Evolutionary conservation across 2,888 invertebrate genomes (phyloP).

Genomic region (Temnothorax ravouxi): DNA sequence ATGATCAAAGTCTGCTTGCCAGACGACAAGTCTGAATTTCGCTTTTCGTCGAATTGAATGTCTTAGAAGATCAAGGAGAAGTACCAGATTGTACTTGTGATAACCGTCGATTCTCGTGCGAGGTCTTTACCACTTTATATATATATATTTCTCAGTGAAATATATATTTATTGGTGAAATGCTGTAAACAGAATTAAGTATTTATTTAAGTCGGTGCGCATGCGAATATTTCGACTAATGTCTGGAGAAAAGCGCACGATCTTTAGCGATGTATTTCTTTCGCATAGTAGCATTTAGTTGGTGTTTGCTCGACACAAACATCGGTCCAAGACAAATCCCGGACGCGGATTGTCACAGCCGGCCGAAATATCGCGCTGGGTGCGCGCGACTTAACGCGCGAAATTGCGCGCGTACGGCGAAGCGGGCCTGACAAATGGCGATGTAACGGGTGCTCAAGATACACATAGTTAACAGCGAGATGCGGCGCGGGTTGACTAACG

Average conservation of each 20-base stretch:
- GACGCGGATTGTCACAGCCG: constrained; percentile 53
- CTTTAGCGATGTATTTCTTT: constrained; percentile 35
- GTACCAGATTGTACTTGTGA: constrained; percentile 4
- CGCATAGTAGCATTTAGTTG: constrained; percentile 40
- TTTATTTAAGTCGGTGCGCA: neutral
- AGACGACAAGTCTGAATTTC: constrained; percentile 58
- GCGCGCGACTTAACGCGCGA: constrained; percentile 69
- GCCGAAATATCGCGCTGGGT: constrained; percentile 65
- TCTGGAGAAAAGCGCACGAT: constrained; percentile 1
- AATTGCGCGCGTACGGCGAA: constrained; percentile 74
- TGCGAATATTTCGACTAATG: neutral
- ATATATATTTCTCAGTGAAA: neutral
- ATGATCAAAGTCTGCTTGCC: constrained; percentile 65
- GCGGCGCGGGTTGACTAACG: constrained; percentile 77
- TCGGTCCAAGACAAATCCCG: constrained; percentile 50
- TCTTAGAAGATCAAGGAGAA: neutral
- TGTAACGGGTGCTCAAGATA: constrained; percentile 80
- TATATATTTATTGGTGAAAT: neutral
- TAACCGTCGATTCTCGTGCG: neutral
- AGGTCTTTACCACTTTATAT: neutral
- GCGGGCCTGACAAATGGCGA: constrained; percentile 75
- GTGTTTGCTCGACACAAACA: constrained; percentile 38
- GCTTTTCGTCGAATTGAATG: constrained; percentile 46
- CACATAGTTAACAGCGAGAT: constrained; percentile 81
- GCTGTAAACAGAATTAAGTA: neutral